phyloP scores from a whole-genome alignment of 92 coral and sea anemone genomes.

The Bergia sp. region DNA sequence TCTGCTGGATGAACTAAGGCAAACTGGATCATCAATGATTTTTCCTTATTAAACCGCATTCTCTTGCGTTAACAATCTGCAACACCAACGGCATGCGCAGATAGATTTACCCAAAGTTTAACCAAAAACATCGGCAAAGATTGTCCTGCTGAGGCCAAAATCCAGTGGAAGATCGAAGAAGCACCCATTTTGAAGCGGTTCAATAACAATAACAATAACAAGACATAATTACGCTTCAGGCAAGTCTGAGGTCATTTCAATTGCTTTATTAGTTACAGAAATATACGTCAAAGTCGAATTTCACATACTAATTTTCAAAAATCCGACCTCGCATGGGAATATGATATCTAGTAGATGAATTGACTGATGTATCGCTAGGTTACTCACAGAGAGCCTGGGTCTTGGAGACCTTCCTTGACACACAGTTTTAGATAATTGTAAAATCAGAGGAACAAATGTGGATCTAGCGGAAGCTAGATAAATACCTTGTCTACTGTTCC shows the following conservation, averaged over 20 bases:
- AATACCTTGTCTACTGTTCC: constrained; percentile 91
- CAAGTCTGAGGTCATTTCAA: too few species aligned
- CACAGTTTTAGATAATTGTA: too few species aligned
- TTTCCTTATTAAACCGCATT: background rate
- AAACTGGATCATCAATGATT: background rate
- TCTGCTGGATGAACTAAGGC: background rate
- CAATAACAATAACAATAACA: background rate
- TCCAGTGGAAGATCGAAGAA: background rate
- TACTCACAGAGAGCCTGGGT: too few species aligned
- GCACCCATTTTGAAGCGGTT: background rate
- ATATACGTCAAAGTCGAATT: too few species aligned
- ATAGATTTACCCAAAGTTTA: background rate
- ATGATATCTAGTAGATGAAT: too few species aligned
- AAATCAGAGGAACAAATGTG: background rate
- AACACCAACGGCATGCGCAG: too few species aligned
- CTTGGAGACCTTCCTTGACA: too few species aligned
- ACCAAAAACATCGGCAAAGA: background rate
- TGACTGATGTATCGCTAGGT: too few species aligned
- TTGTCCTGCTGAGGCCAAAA: background rate
- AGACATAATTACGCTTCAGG: too few species aligned
- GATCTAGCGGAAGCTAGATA: background rate
- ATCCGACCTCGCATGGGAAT: too few species aligned
- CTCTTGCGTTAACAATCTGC: background rate
- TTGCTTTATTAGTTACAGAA: too few species aligned
- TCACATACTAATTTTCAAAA: too few species aligned